These are phyloP conservation scores for Pyrgus malvae DNA, from an alignment of 2,888 invertebrate genomes.

Conservation along the genomic window DNA sequence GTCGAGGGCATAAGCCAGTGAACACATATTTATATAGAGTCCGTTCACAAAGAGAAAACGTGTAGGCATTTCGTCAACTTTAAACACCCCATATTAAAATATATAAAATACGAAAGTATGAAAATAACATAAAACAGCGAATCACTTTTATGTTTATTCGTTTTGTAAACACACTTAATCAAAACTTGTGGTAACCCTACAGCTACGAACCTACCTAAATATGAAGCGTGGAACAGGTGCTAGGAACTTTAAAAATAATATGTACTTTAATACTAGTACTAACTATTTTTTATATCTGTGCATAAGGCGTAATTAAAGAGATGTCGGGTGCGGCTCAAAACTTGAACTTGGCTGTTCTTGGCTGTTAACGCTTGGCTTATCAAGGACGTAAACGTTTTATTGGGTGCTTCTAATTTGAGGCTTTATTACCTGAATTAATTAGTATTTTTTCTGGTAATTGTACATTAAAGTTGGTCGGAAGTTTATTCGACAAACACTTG, in stretches of 20 bases:
- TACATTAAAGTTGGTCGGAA: no score
- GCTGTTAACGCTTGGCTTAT: constrained; percentile 20
- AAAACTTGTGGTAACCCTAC: constrained; percentile 7
- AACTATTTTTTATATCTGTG: not conserved
- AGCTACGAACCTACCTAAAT: not conserved
- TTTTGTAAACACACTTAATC: no score
- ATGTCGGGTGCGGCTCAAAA: constrained; percentile 3
- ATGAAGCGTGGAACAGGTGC: constrained; percentile 11
- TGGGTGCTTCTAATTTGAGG: constrained; percentile 11
- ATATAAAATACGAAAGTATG: not conserved
- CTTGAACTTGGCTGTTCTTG: not conserved
- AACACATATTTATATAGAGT: no score
- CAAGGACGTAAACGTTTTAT: constrained; percentile 25
- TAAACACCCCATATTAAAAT: not conserved
- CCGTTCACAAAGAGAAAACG: no score
- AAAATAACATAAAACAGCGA: not conserved
- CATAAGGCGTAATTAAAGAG: constrained; percentile 3
- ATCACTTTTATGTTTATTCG: not conserved
- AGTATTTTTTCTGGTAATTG: no score
- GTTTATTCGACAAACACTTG: no score
- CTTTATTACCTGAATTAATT: not conserved
- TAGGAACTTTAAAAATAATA: constrained; percentile 2
- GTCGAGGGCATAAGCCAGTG: no score
- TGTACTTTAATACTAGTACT: constrained; percentile 2
- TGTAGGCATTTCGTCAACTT: no score